phyloP scores from a whole-genome alignment of 2,113 vertebrate genomes.

The Rhabdornis inornatus region DNA sequence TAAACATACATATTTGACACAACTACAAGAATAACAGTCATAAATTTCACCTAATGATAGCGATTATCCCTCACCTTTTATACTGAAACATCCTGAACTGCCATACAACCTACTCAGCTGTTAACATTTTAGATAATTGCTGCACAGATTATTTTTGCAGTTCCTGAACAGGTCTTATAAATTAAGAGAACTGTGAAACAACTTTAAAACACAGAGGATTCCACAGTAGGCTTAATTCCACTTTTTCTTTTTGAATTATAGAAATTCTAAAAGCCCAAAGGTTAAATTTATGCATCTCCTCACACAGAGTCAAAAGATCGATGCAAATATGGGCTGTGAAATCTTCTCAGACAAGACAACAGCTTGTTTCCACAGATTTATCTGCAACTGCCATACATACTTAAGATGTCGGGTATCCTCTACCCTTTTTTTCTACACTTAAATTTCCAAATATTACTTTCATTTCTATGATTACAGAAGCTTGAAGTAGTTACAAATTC shows the following conservation, averaged over 20 bases:
- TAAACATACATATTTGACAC: not conserved
- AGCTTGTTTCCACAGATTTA: not conserved
- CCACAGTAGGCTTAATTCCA: not conserved
- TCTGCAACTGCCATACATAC: not conserved
- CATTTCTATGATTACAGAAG: not conserved
- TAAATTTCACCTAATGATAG: not conserved
- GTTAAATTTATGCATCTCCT: not conserved
- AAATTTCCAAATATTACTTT: not conserved
- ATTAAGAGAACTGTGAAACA: constrained; percentile 2
- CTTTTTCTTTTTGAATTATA: not conserved
- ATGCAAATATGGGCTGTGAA: not conserved
- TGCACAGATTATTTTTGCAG: constrained; percentile 1
- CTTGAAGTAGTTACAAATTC: not conserved
- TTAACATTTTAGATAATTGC: constrained; percentile 47
- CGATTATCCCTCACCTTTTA: not conserved
- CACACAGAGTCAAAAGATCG: not conserved
- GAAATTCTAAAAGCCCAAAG: not conserved
- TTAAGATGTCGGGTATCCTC: not conserved
- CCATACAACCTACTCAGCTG: constrained; percentile 28
- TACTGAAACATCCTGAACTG: not conserved
- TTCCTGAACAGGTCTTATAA: constrained; percentile 12
- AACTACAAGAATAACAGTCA: not conserved
- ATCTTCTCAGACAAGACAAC: not conserved
- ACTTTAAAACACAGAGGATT: not conserved
- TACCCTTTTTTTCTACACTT: not conserved